These are phyloP conservation scores for Cyclargus thomasi DNA, from an alignment of 1,140 invertebrate species.

Conservation along the genomic window DNA sequence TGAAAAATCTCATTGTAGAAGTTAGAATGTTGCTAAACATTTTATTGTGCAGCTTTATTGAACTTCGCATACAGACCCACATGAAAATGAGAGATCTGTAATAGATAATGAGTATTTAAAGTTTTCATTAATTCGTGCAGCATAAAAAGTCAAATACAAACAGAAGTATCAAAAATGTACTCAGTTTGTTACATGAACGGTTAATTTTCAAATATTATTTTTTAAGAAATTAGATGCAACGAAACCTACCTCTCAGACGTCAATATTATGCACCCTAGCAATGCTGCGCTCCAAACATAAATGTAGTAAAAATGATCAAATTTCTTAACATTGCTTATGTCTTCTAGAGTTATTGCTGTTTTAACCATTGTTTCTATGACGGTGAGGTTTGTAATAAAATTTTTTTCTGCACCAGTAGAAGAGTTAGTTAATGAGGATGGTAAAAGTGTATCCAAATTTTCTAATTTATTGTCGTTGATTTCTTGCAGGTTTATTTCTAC, in stretches of 20 bases:
- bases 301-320: conserved; percentile 69
- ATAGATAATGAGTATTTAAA: conserved; percentile 14
- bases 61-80: conserved; percentile 85
- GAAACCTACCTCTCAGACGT: conserved; percentile 66
- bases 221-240: too few relatives aligned
- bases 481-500: conserved; percentile 34
- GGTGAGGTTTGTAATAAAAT: conserved; percentile 32
- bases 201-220: too few relatives aligned
- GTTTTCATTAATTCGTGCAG: too few relatives aligned
- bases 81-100: conserved; percentile 80
- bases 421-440: background rate
- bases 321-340: conserved; percentile 30
- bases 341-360: conserved; percentile 42
- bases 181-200: too few relatives aligned
- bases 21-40: conserved; percentile 90
- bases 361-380: conserved; percentile 46
- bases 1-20: conserved; percentile 92
- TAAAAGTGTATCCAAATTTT: background rate
- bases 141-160: too few relatives aligned
- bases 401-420: background rate
- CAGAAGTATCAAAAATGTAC: too few relatives aligned
- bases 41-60: conserved; percentile 85
- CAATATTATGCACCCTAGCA: conserved; percentile 74
- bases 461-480: background rate
- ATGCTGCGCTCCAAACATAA: conserved; percentile 77